phyloP scores from a whole-genome alignment of 2,888 invertebrate species.

The Chrysina gloriosa region DNA sequence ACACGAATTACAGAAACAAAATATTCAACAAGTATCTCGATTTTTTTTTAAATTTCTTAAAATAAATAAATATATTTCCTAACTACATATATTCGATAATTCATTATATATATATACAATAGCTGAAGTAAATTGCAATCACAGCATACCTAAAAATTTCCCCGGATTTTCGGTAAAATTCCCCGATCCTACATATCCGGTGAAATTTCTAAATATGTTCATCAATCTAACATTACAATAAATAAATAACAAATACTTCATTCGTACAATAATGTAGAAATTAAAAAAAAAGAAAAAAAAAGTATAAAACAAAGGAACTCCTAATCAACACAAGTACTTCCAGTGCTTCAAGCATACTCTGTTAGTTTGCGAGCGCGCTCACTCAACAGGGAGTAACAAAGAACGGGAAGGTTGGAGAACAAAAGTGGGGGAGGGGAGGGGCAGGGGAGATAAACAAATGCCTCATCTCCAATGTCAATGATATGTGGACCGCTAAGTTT shows the following conservation, averaged over 20 bases:
- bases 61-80: not conserved
- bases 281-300: not conserved
- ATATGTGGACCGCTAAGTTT: conserved; percentile 56
- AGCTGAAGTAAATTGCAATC: not conserved
- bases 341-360: not conserved
- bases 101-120: conserved; percentile 3
- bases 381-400: too few relatives aligned
- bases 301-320: not conserved
- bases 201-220: not conserved
- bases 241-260: conserved; percentile 1
- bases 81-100: not conserved
- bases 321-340: not conserved
- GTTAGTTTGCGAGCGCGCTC: conserved; percentile 2
- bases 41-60: not conserved
- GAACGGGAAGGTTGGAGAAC: conserved; percentile 29
- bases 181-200: not conserved
- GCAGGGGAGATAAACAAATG: conserved; percentile 43
- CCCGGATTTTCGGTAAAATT: not conserved
- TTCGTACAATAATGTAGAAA: not conserved
- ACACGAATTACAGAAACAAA: too few relatives aligned
- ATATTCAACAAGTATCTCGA: too few relatives aligned
- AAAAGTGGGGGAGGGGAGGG: conserved; percentile 2
- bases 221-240: not conserved
- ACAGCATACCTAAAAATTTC: conserved; percentile 3
- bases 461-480: conserved; percentile 54